Conservation (phyloP, 2,888 invertebrate genomes). For the Acanthacorydalis orientalis region DNA sequence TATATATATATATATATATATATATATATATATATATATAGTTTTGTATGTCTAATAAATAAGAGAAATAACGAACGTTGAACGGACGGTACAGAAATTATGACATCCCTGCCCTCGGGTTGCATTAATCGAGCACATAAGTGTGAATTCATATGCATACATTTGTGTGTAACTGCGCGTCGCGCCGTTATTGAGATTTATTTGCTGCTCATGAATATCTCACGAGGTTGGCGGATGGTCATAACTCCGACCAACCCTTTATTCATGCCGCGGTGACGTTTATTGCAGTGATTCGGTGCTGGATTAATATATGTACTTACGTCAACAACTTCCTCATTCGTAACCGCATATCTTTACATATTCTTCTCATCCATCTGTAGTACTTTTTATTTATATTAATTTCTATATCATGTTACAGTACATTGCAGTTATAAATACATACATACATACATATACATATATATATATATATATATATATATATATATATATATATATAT, state of each 20-base stretch:
- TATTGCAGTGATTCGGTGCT: too few relatives aligned
- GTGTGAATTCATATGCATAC: neutral
- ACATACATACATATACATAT: too few relatives aligned
- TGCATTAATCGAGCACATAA: neutral
- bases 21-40: too few relatives aligned
- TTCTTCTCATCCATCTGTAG: constrained; percentile 7
- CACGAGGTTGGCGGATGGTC: neutral
- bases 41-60: too few relatives aligned
- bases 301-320: constrained; percentile 7
- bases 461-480: too few relatives aligned
- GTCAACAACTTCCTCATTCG: constrained; percentile 7
- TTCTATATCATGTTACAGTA: constrained; percentile 7
- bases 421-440: neutral
- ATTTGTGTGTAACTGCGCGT: neutral
- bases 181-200: too few relatives aligned
- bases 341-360: constrained; percentile 5
- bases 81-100: too few relatives aligned
- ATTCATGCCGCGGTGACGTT: neutral
- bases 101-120: neutral
- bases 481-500: too few relatives aligned
- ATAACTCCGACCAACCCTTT: neutral
- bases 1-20: too few relatives aligned
- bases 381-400: constrained; percentile 8
- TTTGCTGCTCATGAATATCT: neutral
- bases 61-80: too few relatives aligned